Conservation (phyloP, 1,140 invertebrate species). For the Arctopsyche grandis region DNA sequence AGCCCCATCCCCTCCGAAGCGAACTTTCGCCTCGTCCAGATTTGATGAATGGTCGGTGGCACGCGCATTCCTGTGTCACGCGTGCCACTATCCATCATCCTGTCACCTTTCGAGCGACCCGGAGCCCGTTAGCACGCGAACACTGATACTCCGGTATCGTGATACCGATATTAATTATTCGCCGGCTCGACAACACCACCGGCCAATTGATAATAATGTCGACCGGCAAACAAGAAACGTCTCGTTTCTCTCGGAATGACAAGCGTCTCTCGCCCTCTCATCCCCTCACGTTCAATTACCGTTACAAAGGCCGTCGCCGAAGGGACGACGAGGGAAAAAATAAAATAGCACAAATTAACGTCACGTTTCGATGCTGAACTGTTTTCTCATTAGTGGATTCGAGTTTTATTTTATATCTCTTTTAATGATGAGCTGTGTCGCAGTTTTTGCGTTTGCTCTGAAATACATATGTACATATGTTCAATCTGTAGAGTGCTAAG, state of each 20-base stretch:
- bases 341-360: no score
- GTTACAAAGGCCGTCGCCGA: background rate
- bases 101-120: constrained; percentile 16
- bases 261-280: background rate
- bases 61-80: constrained; percentile 6
- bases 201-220: background rate
- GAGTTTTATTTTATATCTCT: no score
- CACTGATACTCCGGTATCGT: background rate
- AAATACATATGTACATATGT: no score
- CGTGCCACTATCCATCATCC: constrained; percentile 21
- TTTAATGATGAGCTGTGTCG: no score
- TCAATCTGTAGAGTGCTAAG: no score
- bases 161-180: constrained; percentile 7
- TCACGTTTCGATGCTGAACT: no score
- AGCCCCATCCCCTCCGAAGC: background rate
- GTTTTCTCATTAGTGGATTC: no score
- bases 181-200: background rate
- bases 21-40: constrained; percentile 12
- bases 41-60: background rate
- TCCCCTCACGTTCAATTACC: background rate
- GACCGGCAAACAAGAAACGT: background rate
- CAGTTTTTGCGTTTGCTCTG: no score
- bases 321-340: background rate
- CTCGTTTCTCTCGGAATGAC: background rate
- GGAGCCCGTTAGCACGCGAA: constrained; percentile 4